These are phyloP conservation scores for Lathamus discolor DNA, from an alignment of 2,113 vertebrate species.

Conservation along the genomic window DNA sequence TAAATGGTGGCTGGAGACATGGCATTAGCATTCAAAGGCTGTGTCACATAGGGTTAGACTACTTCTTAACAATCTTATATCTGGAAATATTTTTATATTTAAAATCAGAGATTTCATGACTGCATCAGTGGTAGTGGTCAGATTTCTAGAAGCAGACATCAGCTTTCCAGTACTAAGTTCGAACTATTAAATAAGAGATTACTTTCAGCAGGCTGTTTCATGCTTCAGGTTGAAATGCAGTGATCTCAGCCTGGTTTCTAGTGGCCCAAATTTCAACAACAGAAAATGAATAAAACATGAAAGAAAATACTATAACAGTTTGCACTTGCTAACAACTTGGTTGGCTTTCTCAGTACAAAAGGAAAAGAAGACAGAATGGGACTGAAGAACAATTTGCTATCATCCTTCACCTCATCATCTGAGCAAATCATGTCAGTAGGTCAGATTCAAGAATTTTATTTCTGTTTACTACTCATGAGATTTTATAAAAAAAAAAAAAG, in stretches of 20 bases:
- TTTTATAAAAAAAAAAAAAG: background rate
- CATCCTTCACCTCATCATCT: background rate
- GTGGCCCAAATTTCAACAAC: background rate
- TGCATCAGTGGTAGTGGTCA: background rate
- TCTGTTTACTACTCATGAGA: background rate
- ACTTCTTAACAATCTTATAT: background rate
- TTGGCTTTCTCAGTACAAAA: background rate
- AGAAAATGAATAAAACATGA: background rate
- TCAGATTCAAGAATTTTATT: background rate
- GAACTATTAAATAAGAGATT: background rate
- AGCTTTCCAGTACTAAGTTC: background rate
- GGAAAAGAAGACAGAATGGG: background rate
- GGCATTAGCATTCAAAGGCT: background rate
- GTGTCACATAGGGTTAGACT: background rate
- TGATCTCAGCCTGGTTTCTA: background rate
- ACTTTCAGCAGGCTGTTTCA: background rate
- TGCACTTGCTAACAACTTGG: background rate
- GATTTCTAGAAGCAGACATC: background rate
- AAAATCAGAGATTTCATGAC: background rate
- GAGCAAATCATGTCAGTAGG: background rate
- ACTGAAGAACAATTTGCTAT: background rate
- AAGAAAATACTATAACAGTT: background rate
- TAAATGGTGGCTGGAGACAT: background rate
- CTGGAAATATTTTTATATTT: background rate
- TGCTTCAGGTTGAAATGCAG: background rate